Conservation (phyloP, 35 echinoderm and acorn worm species). For the Eucidaris tribuloides region DNA sequence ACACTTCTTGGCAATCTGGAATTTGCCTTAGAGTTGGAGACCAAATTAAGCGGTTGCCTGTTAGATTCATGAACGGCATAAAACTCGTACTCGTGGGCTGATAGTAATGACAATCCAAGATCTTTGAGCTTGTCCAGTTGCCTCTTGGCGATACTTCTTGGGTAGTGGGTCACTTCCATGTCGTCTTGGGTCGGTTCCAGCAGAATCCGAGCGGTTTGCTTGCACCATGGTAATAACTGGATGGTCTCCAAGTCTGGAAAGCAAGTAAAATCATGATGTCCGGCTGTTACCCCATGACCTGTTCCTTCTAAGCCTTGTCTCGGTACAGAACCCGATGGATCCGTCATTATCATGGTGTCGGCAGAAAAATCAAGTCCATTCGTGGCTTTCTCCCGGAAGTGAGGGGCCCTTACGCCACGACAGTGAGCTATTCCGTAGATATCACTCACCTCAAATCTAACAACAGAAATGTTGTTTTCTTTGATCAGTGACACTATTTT, state of each 20-base stretch:
- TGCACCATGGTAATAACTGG: slow-evolving; percentile 48
- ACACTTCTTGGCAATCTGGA: slow-evolving; percentile 14
- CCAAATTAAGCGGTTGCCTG: slow-evolving; percentile 32
- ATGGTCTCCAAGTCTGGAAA: slow-evolving; percentile 55
- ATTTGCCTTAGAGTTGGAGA: not conserved
- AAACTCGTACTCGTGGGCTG: slow-evolving; percentile 61
- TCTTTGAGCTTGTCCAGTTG: slow-evolving; percentile 35
- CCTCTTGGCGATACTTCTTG: slow-evolving; percentile 20
- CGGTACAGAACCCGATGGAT: not conserved
- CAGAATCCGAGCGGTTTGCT: slow-evolving; percentile 49
- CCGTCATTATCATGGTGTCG: not conserved
- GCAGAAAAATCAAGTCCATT: slow-evolving; percentile 39
- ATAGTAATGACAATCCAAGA: slow-evolving; percentile 20
- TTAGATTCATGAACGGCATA: slow-evolving; percentile 48
- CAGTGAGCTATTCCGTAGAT: slow-evolving; percentile 43
- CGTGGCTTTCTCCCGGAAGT: slow-evolving; percentile 59
- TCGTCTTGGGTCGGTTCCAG: not conserved
- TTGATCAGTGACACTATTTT: slow-evolving; percentile 31
- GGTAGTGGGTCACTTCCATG: not conserved
- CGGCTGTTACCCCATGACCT: not conserved
- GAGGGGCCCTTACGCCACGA: slow-evolving; percentile 47
- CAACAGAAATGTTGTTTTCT: slow-evolving; percentile 37
- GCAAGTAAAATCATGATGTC: slow-evolving; percentile 38
- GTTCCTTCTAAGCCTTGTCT: too few species aligned
- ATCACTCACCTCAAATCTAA: slow-evolving; percentile 66